Evolutionary conservation across 1,140 invertebrate genomes (phyloP).

Genomic region (Lepidotrigona ventralis): DNA sequence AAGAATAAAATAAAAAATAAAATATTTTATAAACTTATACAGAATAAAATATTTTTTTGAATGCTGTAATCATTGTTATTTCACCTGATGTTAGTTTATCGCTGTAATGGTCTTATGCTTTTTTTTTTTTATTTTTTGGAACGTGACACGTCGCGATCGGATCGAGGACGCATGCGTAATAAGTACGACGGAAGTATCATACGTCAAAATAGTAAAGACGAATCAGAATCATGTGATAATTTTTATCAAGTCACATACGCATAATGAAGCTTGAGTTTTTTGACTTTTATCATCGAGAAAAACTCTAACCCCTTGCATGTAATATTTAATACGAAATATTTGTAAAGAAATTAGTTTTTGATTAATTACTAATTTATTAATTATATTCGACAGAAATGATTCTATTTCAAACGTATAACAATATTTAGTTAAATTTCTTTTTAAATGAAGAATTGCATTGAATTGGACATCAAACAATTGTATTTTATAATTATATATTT

Average conservation of each 20-base stretch:
- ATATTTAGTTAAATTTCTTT: background rate
- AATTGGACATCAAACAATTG: background rate
- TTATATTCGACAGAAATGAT: background rate
- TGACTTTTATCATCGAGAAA: conserved; percentile 31
- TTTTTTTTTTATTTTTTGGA: background rate
- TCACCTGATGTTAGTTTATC: background rate
- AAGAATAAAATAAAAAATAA: too few species aligned
- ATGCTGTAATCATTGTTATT: background rate
- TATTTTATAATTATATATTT: background rate
- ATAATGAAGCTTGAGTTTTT: conserved; percentile 19
- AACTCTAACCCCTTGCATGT: conserved; percentile 35
- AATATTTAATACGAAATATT: conserved; percentile 11
- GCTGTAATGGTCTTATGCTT: conserved; percentile 1
- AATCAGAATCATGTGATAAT: conserved; percentile 37
- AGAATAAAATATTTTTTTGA: background rate
- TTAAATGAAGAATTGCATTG: background rate
- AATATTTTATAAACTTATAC: too few species aligned
- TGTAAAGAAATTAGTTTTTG: background rate
- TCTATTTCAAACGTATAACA: background rate
- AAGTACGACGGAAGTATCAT: background rate
- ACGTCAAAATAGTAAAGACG: conserved; percentile 23
- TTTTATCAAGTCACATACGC: conserved; percentile 30
- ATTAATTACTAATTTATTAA: conserved; percentile 6
- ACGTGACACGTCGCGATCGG: background rate
- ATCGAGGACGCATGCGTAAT: conserved; percentile 29